phyloP scores from a whole-genome alignment of 2,888 invertebrate species.

The Carcina quercana region DNA sequence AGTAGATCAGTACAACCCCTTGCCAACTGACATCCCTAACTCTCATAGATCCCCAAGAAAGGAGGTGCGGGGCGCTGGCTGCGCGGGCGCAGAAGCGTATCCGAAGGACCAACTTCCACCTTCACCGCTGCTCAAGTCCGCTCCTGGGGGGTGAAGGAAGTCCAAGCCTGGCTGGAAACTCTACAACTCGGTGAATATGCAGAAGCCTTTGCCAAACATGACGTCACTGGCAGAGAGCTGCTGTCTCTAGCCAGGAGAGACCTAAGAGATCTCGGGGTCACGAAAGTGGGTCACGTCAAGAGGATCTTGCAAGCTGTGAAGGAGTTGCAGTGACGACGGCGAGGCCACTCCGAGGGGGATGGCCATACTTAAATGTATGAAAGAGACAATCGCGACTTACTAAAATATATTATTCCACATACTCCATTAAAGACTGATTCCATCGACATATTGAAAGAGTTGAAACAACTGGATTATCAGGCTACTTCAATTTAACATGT shows the following conservation, averaged over 20 bases:
- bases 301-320: constrained; percentile 94
- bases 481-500: no score
- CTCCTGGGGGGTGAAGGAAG: constrained; percentile 91
- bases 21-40: constrained; percentile 18
- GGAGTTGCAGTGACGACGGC: constrained; percentile 76
- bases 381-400: no score
- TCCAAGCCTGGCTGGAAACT: constrained; percentile 91
- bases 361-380: constrained; percentile 43
- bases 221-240: constrained; percentile 93
- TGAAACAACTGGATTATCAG: not conserved
- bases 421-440: no score
- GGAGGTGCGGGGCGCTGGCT: constrained; percentile 48
- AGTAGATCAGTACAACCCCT: constrained; percentile 20
- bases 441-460: not conserved
- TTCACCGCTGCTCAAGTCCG: constrained; percentile 46
- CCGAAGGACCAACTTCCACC: constrained; percentile 33
- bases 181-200: constrained; percentile 92
- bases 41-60: constrained; percentile 56
- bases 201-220: constrained; percentile 92
- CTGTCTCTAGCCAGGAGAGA: constrained; percentile 90
- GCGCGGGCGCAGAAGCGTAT: constrained; percentile 53
- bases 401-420: no score
- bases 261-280: constrained; percentile 92
- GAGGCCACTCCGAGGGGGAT: constrained; percentile 67
- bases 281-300: constrained; percentile 97